phyloP scores from a whole-genome alignment of 2,797 vertebrate species.

The Pogonophryne albipinna region DNA sequence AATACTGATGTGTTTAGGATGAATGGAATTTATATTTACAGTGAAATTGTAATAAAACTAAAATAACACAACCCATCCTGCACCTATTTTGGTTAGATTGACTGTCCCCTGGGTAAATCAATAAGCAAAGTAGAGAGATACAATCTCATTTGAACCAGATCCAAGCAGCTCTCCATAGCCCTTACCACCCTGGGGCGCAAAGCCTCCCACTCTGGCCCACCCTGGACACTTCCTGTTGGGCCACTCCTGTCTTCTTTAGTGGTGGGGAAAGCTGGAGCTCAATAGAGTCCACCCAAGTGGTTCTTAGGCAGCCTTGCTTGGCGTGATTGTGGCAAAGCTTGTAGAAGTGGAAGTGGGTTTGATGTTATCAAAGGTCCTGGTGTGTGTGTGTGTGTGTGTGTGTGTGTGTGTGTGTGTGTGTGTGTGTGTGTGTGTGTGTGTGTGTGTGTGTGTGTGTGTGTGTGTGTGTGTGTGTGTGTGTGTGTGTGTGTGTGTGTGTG shows the following conservation, averaged over 20 bases:
- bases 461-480: conserved; percentile 32
- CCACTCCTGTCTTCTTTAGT: conserved; percentile 68
- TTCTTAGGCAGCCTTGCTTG: conserved; percentile 32
- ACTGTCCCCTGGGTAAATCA: conserved; percentile 53
- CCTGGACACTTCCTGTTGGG: conserved; percentile 77
- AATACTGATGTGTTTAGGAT: conserved; percentile 14
- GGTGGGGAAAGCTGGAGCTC: conserved; percentile 55
- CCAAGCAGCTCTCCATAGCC: conserved; percentile 59
- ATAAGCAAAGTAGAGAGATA: conserved; percentile 58
- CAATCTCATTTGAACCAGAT: conserved; percentile 69
- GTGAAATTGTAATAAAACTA: conserved; percentile 28
- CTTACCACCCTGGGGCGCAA: conserved; percentile 54
- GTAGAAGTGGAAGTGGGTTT: conserved; percentile 51
- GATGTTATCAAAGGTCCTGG: conserved; percentile 75
- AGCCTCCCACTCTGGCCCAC: conserved; percentile 65
- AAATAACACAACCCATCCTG: conserved; percentile 20
- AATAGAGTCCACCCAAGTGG: conserved; percentile 45
- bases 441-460: conserved; percentile 24
- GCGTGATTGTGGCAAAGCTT: conserved; percentile 56
- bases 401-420: conserved; percentile 32
- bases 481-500: conserved; percentile 34
- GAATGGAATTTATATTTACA: conserved; percentile 2
- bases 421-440: conserved; percentile 16
- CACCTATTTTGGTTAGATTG: conserved; percentile 33
- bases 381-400: conserved; percentile 32